Evolutionary conservation across 2,888 invertebrate genomes (phyloP), one percentile per base, ranked within the genome.

Genomic region (Incurvaria masculella): DNA sequence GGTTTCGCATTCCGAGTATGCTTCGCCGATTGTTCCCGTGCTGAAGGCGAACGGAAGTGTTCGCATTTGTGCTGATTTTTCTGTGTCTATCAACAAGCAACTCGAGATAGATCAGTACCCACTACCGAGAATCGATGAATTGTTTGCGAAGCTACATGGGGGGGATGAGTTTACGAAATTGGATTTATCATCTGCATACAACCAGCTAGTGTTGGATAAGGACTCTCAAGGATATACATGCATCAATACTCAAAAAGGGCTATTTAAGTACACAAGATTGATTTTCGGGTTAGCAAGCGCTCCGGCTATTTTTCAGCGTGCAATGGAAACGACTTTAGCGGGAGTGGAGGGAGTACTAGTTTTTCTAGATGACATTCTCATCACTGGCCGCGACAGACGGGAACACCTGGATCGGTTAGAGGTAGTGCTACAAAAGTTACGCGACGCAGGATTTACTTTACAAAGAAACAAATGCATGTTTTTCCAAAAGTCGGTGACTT

Each of bases 51-150:
- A 52, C 33, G 53, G 54, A 6, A 47, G 41, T 19, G 49, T 54
- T 2, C 52, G 49, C 39, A 54, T 56, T 18, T 54, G 54, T 14
- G 56, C 52, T 1, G 56, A 57, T 45, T 60, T 49, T 46, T 57
- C 58, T 10, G 51, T 59, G 3, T 60, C 58, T 1, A 17, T 59
- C 42, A 61, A 60, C 47, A 55, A 56, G 43, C 52, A 51, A 43
- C 42, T 61, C 20, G 46, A 51, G 19, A 56, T 59, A 18, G 61
- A 61, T 18, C 49, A 57, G 40, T 55, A 58, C 44, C 56, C 55
- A 11, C 33, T 58, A 19, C 57, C 56, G 3, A 46, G 56, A 23
- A 55, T 59, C 10, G 54, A 59, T 17, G 57, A 59, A 26, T 46
- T 57, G 8, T 57, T 55, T 51, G 23, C 38, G 17, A 53, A 53